A percentile compares a stretch with the other conserved stretches of the same genome.
Evolutionary conservation across 2,888 invertebrate genomes (phyloP).

Genomic region (Nematopogon swammerdamellus): DNA sequence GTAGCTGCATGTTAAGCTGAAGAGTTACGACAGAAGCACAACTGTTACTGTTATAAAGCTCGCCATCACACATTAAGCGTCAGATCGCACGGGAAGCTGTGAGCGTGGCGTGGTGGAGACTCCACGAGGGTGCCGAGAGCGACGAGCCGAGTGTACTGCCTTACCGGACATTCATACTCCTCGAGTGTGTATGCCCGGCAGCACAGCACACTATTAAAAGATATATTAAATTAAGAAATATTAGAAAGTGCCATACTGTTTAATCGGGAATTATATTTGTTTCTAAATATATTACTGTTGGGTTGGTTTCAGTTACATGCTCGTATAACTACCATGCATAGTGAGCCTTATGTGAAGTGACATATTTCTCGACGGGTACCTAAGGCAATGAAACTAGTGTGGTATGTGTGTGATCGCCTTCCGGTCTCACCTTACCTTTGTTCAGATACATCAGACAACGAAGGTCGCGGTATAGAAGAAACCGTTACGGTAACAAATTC

Average conservation of each 20-base stretch:
- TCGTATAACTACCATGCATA: not conserved
- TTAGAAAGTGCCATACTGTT: constrained; percentile 2
- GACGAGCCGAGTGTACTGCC: not conserved
- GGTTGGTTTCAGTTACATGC: not conserved
- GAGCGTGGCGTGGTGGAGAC: constrained; percentile 4
- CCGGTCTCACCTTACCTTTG: no score
- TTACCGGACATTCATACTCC: not conserved
- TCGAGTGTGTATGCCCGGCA: not conserved
- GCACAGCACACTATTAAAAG: not conserved
- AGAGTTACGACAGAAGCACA: not conserved
- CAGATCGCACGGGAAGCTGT: constrained; percentile 28
- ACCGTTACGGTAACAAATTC: no score
- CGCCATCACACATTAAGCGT: constrained; percentile 49
- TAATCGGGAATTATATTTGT: not conserved
- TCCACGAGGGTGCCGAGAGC: constrained; percentile 4
- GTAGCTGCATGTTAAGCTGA: constrained; percentile 1
- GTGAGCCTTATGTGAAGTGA: not conserved
- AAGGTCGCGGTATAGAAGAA: no score
- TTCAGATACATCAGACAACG: no score
- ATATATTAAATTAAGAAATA: not conserved
- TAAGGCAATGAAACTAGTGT: no score
- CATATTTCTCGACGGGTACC: no score
- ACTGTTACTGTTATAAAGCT: constrained; percentile 18
- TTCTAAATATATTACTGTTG: not conserved
- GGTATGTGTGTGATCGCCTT: no score